These are phyloP conservation scores for Drosophila simulans DNA, from an alignment of 1,140 invertebrate species.

Conservation along the genomic window DNA sequence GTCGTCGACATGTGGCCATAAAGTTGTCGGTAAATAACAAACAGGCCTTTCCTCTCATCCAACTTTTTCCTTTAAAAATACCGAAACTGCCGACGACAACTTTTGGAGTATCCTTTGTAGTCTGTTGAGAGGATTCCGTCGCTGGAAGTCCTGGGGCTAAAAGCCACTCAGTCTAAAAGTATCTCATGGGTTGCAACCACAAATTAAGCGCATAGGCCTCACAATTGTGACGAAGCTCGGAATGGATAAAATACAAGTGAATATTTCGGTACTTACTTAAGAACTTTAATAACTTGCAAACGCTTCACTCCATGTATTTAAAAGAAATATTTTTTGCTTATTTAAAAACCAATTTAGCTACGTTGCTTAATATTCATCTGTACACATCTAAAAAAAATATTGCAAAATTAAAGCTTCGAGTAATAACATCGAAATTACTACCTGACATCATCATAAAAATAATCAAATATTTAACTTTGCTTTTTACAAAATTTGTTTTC, in stretches of 20 bases:
- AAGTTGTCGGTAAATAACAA: slow-evolving; percentile 81
- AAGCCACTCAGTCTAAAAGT: slow-evolving; percentile 23
- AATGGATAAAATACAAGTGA: too few relatives aligned
- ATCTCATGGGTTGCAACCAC: slow-evolving; percentile 5
- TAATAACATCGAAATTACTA: background rate
- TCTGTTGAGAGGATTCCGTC: slow-evolving; percentile 18
- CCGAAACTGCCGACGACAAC: slow-evolving; percentile 15
- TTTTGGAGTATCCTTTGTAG: slow-evolving; percentile 21
- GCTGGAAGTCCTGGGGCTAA: slow-evolving; percentile 17
- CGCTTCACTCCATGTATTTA: background rate
- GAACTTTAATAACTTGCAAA: too few relatives aligned
- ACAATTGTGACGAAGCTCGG: too few relatives aligned
- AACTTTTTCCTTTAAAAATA: slow-evolving; percentile 16
- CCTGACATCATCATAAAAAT: slow-evolving; percentile 6
- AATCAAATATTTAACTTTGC: background rate
- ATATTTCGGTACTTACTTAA: background rate
- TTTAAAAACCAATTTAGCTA: background rate
- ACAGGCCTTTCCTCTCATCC: slow-evolving; percentile 52
- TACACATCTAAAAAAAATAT: background rate
- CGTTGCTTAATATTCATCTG: too few relatives aligned
- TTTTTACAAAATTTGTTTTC: background rate
- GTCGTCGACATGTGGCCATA: slow-evolving; percentile 75
- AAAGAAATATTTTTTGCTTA: background rate
- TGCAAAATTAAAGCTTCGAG: background rate
- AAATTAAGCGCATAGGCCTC: background rate